phyloP scores from a whole-genome alignment of 1,140 invertebrate genomes.

The Wasmannia auropunctata region DNA sequence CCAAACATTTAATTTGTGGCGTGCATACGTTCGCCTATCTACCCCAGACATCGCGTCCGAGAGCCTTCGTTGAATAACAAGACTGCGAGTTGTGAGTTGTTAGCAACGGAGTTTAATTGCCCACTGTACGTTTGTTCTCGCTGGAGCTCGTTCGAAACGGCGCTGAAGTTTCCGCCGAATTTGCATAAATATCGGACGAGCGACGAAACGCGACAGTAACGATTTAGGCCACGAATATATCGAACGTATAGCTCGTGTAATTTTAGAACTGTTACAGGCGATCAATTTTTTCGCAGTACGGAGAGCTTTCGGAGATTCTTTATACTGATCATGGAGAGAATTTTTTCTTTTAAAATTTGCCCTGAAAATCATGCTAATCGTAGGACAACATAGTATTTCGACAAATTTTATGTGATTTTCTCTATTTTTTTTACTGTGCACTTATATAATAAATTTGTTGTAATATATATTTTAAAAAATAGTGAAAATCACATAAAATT shows the following conservation, averaged over 20 bases:
- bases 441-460: too few species aligned
- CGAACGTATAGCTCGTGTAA: too few species aligned
- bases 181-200: slow-evolving; percentile 24
- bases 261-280: neutral
- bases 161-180: slow-evolving; percentile 12
- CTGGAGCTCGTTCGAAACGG: slow-evolving; percentile 14
- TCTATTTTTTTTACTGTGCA: too few species aligned
- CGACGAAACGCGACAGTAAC: neutral
- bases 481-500: too few species aligned
- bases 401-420: too few species aligned
- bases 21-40: slow-evolving; percentile 57
- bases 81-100: slow-evolving; percentile 53
- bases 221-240: neutral
- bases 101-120: slow-evolving; percentile 54
- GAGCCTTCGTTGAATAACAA: slow-evolving; percentile 49
- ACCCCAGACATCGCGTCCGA: slow-evolving; percentile 55
- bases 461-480: too few species aligned
- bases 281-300: neutral
- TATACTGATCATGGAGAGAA: too few species aligned
- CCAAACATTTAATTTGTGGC: slow-evolving; percentile 59
- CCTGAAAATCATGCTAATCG: too few species aligned
- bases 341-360: too few species aligned
- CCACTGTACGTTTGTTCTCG: slow-evolving; percentile 41
- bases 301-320: neutral
- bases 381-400: too few species aligned